Percentiles rank a stretch among this genome's conserved stretches.
Evolutionary conservation across 2,113 vertebrate genomes (phyloP).

Genomic region (Epinephelus lanceolatus): DNA sequence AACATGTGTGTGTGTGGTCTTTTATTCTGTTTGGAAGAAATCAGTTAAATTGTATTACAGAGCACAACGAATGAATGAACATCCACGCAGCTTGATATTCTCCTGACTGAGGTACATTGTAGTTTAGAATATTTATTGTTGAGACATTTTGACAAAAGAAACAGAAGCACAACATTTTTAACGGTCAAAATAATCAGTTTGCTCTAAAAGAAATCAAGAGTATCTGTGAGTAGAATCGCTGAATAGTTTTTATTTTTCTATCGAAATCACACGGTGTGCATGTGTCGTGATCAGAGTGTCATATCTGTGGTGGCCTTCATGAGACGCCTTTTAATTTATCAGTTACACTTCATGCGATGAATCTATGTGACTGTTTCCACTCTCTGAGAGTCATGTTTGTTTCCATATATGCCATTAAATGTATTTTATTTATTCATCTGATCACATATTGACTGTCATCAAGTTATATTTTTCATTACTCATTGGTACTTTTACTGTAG

Average conservation of each 20-base stretch:
- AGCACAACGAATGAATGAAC: conserved; percentile 4
- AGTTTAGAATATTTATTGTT: conserved; percentile 38
- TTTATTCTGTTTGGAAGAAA: neutral
- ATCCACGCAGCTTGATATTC: conserved; percentile 7
- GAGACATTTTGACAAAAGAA: neutral
- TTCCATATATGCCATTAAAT: conserved; percentile 4
- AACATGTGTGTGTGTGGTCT: neutral
- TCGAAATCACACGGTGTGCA: conserved; percentile 10
- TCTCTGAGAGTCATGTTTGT: neutral
- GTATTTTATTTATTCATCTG: conserved; percentile 17
- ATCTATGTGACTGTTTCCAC: neutral
- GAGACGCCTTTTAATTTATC: conserved; percentile 1
- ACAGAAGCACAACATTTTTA: conserved; percentile 38
- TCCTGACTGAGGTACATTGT: neutral
- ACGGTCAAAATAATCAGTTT: conserved; percentile 8
- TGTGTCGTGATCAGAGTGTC: conserved; percentile 4
- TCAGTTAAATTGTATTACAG: neutral
- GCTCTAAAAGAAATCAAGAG: neutral
- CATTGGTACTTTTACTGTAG: neutral
- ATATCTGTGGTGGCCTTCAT: conserved; percentile 11
- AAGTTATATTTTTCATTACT: neutral
- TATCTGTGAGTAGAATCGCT: neutral
- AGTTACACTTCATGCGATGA: neutral
- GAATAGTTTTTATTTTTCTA: conserved; percentile 53
- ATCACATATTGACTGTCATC: neutral